A percentile compares a stretch with the other conserved stretches of the same genome.
Conservation (phyloP, 2,888 invertebrate genomes). For the Blomia tropicalis region DNA sequence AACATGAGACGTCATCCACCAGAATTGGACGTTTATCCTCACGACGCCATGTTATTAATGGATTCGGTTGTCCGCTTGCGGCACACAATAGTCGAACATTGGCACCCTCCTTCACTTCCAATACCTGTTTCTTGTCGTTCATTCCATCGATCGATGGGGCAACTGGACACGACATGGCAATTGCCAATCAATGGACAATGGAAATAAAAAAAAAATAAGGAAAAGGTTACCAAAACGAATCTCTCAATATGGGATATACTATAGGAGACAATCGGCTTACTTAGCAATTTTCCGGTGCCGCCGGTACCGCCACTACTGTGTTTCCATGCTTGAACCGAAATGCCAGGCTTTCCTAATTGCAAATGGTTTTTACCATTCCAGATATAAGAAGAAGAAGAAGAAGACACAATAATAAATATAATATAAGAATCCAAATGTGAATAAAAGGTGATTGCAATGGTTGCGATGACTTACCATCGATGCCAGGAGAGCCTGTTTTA, state of each 20-base stretch:
- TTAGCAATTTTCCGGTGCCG: constrained; percentile 9
- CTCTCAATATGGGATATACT: too few relatives aligned
- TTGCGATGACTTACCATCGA: constrained; percentile 15
- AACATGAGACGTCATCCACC: constrained; percentile 50
- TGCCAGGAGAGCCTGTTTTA: constrained; percentile 21
- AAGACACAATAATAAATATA: too few relatives aligned
- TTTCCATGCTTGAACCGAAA: constrained; percentile 51
- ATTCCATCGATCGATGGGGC: constrained; percentile 16
- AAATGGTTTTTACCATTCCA: background rate
- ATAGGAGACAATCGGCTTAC: constrained; percentile 12
- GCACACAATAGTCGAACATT: constrained; percentile 65
- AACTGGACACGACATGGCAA: constrained; percentile 1
- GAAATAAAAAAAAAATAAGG: background rate
- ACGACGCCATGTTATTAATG: constrained; percentile 59
- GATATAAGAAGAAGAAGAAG: background rate
- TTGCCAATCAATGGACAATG: background rate
- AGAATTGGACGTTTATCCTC: constrained; percentile 48
- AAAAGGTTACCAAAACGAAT: too few relatives aligned
- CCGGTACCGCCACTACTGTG: constrained; percentile 9
- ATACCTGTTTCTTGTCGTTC: constrained; percentile 15
- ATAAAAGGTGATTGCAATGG: too few relatives aligned
- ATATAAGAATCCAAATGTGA: too few relatives aligned
- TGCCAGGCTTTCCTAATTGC: constrained; percentile 55
- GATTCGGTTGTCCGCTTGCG: constrained; percentile 58
- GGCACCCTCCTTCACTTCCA: constrained; percentile 36